Conservation (phyloP, 2,797 vertebrate genomes). For the Pteronotus mesoamericanus region DNA sequence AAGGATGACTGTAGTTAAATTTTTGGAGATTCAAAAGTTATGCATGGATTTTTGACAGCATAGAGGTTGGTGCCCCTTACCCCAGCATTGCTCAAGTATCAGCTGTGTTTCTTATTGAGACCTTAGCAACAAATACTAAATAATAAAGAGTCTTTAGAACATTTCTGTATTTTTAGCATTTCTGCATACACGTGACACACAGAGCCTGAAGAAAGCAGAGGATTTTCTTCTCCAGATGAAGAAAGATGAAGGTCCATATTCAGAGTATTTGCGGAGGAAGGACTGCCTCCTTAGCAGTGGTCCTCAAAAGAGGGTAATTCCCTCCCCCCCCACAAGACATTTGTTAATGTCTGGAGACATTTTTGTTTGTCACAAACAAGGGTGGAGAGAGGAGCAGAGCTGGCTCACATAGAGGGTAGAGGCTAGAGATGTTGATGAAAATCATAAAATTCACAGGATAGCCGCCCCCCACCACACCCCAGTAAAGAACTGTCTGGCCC, state of each 20-base stretch:
- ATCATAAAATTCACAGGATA: neutral
- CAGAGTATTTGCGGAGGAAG: neutral
- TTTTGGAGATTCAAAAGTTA: neutral
- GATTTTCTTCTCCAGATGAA: neutral
- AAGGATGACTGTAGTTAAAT: neutral
- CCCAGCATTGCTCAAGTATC: neutral
- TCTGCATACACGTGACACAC: neutral
- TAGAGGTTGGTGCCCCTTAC: neutral
- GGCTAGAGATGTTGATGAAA: neutral
- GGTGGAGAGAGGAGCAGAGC: neutral
- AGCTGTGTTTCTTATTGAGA: neutral
- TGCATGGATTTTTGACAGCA: neutral
- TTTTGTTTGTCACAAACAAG: neutral
- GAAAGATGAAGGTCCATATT: neutral
- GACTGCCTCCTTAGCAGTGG: neutral
- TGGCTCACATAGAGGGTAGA: neutral
- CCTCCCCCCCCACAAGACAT: neutral
- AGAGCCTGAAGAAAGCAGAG: neutral
- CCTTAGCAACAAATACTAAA: neutral
- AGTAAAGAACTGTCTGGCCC: neutral
- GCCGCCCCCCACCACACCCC: neutral
- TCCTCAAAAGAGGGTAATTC: neutral
- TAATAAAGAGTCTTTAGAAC: neutral
- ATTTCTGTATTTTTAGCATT: neutral
- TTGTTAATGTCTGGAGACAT: neutral